These are phyloP conservation scores for Nemoura dubitans DNA, from an alignment of 2,888 invertebrate genomes.

Conservation along the genomic window DNA sequence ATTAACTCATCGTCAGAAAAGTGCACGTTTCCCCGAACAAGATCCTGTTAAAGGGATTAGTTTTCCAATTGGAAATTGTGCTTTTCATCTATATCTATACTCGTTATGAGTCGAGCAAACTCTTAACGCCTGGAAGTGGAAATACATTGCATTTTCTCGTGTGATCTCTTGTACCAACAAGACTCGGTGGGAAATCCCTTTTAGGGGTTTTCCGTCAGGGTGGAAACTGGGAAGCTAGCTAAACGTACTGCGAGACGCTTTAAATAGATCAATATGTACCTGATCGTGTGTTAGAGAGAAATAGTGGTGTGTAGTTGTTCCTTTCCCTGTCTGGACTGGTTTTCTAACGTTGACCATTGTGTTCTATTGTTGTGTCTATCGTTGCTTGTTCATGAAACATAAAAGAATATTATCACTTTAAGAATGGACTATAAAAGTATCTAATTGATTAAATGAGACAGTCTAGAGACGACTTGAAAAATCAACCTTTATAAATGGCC, in stretches of 20 bases:
- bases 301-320: no score
- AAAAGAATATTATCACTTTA: no score
- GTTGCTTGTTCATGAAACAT: no score
- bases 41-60: not conserved
- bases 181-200: not conserved
- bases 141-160: not conserved
- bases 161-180: not conserved
- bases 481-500: no score
- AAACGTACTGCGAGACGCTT: not conserved
- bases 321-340: no score
- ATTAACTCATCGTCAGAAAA: not conserved
- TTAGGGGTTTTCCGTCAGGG: not conserved
- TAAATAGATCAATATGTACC: not conserved
- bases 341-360: no score
- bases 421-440: no score
- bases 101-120: not conserved
- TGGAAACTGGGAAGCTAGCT: not conserved
- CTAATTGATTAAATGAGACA: no score
- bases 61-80: not conserved
- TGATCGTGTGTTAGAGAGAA: no score
- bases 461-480: no score
- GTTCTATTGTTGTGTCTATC: no score
- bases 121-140: not conserved
- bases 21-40: not conserved
- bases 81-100: not conserved